Base-by-base conservation (phyloP, 2,797 vertebrate species). In the Spheniscus humboldti region DNA sequence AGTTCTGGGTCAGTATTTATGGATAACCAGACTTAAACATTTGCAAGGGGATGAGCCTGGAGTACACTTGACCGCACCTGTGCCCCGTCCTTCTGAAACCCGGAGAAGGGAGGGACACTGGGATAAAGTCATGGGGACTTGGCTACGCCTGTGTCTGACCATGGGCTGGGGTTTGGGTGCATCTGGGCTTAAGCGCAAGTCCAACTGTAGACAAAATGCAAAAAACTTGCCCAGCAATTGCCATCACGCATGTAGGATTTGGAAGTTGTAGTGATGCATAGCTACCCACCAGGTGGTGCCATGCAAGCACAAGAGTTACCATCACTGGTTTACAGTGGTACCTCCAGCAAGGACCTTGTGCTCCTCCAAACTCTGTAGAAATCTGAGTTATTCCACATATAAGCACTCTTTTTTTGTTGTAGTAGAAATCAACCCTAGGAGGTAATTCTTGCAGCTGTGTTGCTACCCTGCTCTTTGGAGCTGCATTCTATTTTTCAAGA, bases 281-380 rank as follows among this genome's bases (percentile, higher is more conserved):
- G 35, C 27, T 84, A 43, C n/a, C 90, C 82, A 84, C 27, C 57
- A 88, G 76, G 52, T 69, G 85, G 79, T 88, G 90, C 90, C 74
- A 28, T 7, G 41, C 7, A 76, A 80, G 16, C 25, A 18, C 15
- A 50, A 39, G 45, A 72, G 25, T 15, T 63, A n/a, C 6, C 13
- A 11, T 47, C 41, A 3, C 24, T 25, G 30, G 6, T 11, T 76
- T 45, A 18, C 5, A 3, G 7, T 0, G 1, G 23, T 28, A 33
- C 7, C 6, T 78, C 25, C 47, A 35, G 45, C 43, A 50, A 35
- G 23, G 17, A 45, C 7, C 33, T 56, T 6, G 2, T 2, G 0
- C 37, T 60, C 9, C 62, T 50, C 27, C 50, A 35, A 13, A 33
- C 69, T 22, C 52, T 14, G 11, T 20, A 35, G n/a, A 80, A 60